A percentile compares a stretch with the other conserved stretches of the same genome.
phyloP scores from a whole-genome alignment of 2,888 invertebrate genomes.

The Drepanosiphum platanoidis region DNA sequence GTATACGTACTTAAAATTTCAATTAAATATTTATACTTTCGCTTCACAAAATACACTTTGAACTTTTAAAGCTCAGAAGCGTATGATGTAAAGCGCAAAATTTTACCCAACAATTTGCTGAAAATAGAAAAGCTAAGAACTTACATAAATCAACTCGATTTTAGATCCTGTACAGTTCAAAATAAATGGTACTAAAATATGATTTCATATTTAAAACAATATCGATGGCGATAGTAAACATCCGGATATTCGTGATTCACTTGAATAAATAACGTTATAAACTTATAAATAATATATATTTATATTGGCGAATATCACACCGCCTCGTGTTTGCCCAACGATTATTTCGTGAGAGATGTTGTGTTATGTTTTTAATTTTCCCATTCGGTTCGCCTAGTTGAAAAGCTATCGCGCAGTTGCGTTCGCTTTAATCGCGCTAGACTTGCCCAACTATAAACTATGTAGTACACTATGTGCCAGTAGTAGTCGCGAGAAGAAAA shows the following conservation, averaged over 20 bases:
- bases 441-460: neutral
- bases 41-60: neutral
- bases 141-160: neutral
- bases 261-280: neutral
- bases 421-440: neutral
- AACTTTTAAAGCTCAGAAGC: neutral
- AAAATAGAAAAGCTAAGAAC: neutral
- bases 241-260: too few species aligned
- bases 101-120: neutral
- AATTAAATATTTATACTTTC: neutral
- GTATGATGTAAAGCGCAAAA: neutral
- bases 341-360: neutral
- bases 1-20: neutral
- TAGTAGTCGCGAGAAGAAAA: conserved; percentile 18
- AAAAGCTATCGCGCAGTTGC: neutral
- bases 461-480: too few species aligned
- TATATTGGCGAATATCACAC: too few species aligned
- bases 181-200: neutral
- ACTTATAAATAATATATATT: neutral
- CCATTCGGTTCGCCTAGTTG: neutral
- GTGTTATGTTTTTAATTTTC: neutral
- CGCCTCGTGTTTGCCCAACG: too few species aligned
- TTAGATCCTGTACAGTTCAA: neutral
- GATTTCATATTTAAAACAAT: too few species aligned
- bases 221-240: too few species aligned